These are phyloP conservation scores for Smittia sp. DNA, from an alignment of 2,888 invertebrate genomes.

Conservation along the genomic window DNA sequence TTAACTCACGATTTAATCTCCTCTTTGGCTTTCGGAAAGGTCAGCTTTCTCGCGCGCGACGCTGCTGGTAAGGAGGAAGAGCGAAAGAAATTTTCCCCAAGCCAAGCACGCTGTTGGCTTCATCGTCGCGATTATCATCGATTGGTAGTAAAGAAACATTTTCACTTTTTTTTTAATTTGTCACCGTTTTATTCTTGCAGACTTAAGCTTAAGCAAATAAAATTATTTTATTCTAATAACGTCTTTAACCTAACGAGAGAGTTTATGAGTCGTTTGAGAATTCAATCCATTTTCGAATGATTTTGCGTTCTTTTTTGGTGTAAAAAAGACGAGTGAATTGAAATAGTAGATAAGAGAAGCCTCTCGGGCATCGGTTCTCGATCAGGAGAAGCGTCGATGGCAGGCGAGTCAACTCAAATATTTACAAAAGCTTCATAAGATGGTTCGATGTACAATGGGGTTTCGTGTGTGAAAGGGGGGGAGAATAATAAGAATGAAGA, in stretches of 20 bases:
- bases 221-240: conserved; percentile 37
- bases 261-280: conserved; percentile 39
- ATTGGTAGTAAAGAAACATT: neutral
- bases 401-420: conserved; percentile 24
- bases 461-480: neutral
- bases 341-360: neutral
- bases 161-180: conserved; percentile 37
- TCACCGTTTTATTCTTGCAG: conserved; percentile 42
- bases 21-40: conserved; percentile 4
- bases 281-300: conserved; percentile 34
- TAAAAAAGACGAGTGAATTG: conserved; percentile 15
- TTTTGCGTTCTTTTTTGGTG: conserved; percentile 29
- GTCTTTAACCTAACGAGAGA: conserved; percentile 40
- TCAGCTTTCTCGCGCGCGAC: conserved; percentile 23
- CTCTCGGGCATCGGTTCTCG: neutral
- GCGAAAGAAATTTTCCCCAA: conserved; percentile 18
- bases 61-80: neutral
- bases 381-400: neutral
- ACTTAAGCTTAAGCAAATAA: conserved; percentile 39
- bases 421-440: conserved; percentile 31
- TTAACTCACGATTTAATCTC: conserved; percentile 4
- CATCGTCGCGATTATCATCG: neutral
- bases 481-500: neutral
- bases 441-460: conserved; percentile 11
- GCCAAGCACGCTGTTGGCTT: neutral